Conservation (phyloP, 1,140 invertebrate species). For the Stenopsyche tienmushanensis region DNA sequence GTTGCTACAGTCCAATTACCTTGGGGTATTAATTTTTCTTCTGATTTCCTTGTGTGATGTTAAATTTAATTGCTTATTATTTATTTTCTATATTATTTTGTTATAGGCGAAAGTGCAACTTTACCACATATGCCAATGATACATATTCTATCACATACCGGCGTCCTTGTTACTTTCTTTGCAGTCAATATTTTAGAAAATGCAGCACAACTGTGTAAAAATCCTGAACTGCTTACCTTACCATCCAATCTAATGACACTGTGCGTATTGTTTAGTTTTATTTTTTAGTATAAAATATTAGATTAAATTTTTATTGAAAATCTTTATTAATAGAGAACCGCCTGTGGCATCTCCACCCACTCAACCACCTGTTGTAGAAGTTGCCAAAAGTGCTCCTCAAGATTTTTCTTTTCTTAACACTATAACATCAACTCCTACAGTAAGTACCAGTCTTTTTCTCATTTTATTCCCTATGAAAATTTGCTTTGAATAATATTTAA, state of each 20-base stretch:
- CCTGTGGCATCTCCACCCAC: not conserved
- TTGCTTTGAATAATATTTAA: too few relatives aligned
- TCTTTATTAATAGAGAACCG: not conserved
- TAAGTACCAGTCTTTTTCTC: conserved; percentile 21
- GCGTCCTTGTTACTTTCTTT: conserved; percentile 69
- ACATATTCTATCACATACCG: conserved; percentile 68
- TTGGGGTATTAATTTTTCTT: conserved; percentile 54
- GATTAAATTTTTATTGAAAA: not conserved
- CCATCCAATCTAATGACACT: conserved; percentile 45
- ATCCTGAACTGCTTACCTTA: conserved; percentile 56
- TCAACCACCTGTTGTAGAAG: not conserved
- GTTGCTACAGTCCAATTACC: conserved; percentile 62
- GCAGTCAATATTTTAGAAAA: conserved; percentile 64
- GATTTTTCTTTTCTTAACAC: conserved; percentile 36
- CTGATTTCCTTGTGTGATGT: not conserved
- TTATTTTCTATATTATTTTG: conserved; percentile 10
- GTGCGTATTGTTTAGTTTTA: conserved; percentile 37
- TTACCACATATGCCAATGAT: conserved; percentile 66
- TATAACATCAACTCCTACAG: conserved; percentile 38
- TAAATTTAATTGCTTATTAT: conserved; percentile 13
- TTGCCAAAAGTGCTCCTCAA: not conserved
- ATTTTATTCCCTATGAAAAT: too few relatives aligned
- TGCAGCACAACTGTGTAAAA: conserved; percentile 57
- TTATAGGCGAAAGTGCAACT: conserved; percentile 58
- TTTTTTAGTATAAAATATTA: not conserved